Evolutionary conservation across 2,888 invertebrate species (phyloP), one percentile per base, ranked within the genome.

Genomic region (Hypolimnas misippus): DNA sequence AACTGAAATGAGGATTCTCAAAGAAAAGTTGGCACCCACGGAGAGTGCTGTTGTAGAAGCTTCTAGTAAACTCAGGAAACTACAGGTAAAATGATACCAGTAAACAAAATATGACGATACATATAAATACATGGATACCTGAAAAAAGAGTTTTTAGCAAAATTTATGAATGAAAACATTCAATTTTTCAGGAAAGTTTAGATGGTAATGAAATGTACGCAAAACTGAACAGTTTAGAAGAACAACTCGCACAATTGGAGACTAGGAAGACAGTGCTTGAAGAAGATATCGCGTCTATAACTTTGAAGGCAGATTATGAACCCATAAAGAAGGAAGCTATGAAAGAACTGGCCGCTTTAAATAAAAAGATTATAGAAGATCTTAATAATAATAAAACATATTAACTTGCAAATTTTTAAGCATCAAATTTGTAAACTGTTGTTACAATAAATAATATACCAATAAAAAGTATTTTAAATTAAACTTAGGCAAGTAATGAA

Each of bases 151-250:
- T n/a, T n/a, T n/a, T n/a, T n/a, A n/a, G n/a, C n/a, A n/a, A n/a
- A n/a, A n/a, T n/a, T n/a, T n/a, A n/a, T n/a, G n/a, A n/a, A n/a
- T n/a, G n/a, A n/a, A n/a, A n/a, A n/a, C n/a, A n/a, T n/a, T n/a
- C n/a, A n/a, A n/a, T n/a, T n/a, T n/a, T n/a, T n/a, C 90, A 95
- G 93, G 83, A 89, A 62, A 93, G 93, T 73, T 86, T 96, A 10
- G 93, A 94, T 63, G 95, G 94, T 33, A 96, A 96, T 77, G 96
- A 96, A 81, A 94, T 95, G 78, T 94, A 94, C 73, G 81, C 91
- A 1, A 95, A 96, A 81, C 86, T 96, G n/a, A 93, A 93, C 68
- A 93, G 89, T 51, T 79, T 96, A 68, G 96, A 96, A 79, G 94
- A 94, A 57, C 95, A 95, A 77, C 86, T 96, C 73, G 93, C 94